Percentiles rank a stretch among this genome's conserved stretches.
These are phyloP conservation scores for Bradypus variegatus DNA, from an alignment of 2,797 vertebrate genomes.

Conservation along the genomic window DNA sequence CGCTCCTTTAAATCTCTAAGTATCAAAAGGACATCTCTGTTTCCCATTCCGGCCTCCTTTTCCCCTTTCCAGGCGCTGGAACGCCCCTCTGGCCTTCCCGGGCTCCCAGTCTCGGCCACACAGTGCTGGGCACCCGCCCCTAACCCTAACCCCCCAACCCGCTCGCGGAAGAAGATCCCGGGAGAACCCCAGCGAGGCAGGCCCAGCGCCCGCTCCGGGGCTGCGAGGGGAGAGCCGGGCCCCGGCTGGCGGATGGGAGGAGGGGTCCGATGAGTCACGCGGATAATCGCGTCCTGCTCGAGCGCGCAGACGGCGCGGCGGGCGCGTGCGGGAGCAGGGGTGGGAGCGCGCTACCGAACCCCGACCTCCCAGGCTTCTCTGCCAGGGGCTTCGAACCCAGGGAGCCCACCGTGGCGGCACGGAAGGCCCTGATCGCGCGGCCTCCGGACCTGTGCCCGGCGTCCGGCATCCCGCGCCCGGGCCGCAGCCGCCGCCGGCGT, in stretches of 20 bases:
- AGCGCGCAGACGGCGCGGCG: background rate
- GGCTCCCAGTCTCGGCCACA: background rate
- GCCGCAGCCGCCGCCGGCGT: slow-evolving; percentile 62
- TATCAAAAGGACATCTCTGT: background rate
- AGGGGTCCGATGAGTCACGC: slow-evolving; percentile 54
- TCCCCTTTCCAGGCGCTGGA: background rate
- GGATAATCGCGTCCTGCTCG: slow-evolving; percentile 35
- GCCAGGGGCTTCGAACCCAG: background rate
- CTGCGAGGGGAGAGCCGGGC: background rate
- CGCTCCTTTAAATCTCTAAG: background rate
- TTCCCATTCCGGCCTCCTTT: background rate
- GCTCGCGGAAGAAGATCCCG: background rate
- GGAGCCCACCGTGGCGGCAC: background rate
- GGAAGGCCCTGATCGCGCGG: slow-evolving; percentile 32
- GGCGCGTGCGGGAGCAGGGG: background rate
- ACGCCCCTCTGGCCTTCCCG: background rate
- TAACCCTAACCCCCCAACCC: background rate
- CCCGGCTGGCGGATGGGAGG: slow-evolving; percentile 2
- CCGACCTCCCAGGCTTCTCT: background rate
- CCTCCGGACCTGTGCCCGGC: slow-evolving; percentile 59
- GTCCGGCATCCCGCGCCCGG: background rate
- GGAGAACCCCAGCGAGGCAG: background rate
- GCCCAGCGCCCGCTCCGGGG: background rate
- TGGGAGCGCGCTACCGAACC: background rate
- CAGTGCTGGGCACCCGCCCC: background rate